Base-by-base conservation (phyloP, 2,797 vertebrate species). In the Gadopsis bispinosus region DNA sequence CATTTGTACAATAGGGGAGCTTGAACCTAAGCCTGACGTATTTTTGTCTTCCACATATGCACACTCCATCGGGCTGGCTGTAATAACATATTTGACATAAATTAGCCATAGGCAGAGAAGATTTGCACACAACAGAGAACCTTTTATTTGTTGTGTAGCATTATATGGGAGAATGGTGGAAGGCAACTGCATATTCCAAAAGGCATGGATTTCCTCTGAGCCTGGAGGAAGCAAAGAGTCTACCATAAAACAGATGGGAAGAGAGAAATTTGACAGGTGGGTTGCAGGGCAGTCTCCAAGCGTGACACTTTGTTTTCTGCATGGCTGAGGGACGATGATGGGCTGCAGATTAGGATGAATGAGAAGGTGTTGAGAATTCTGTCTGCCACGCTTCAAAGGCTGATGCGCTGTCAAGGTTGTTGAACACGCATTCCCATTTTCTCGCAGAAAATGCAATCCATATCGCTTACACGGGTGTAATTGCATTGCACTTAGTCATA, bases 281-380 rank as follows among this genome's bases (percentile, higher is more conserved):
- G 82, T 73, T 79, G 71, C 65, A 37, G 81, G 80, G 75, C 75
- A 61, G 74, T 83, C 83, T 86, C 75, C 64, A 73, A 84, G 89
- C 80, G 48, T 84, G 76, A 84, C 86, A 82, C 83, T 85, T 89
- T 31, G 85, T 93, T 91, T 92, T 90, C 90, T 92, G 91, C 86
- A 84, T 84, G 88, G 81, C 87, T 79, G 86, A 80, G 76, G 86
- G 77, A 88, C 85, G 86, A 88, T 87, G 85, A 85, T 87, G 80
- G 81, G 84, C 67, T 71, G 65, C 85, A 87, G 87, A 90, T 91
- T 83, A 89, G 87, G 83, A 87, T 63, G 75, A 88, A 91, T 72
- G 78, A 74, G 83, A 89, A 81, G 88, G 61, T 82, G 75, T 81
- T 33, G 80, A 80, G 74, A 88, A 88, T 89, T 84, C 75, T 81